A percentile compares a stretch with the other conserved stretches of the same genome.
phyloP scores from a whole-genome alignment of 2,888 invertebrate genomes.

The Acrobasis suavella region DNA sequence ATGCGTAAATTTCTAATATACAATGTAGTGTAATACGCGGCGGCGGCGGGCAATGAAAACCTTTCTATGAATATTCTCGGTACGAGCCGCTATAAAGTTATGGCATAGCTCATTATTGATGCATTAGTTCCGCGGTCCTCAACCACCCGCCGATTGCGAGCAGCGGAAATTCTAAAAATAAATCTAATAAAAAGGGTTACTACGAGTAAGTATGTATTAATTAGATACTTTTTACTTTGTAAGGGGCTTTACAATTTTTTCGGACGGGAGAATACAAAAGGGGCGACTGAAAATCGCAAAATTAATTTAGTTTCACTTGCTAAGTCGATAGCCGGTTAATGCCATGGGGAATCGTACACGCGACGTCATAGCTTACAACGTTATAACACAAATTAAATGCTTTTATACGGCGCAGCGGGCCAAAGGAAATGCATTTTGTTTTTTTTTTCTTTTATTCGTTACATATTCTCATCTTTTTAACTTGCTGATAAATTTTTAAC shows the following conservation, averaged over 20 bases:
- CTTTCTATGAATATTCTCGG: constrained; percentile 18
- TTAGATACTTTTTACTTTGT: background rate
- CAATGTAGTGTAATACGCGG: constrained; percentile 25
- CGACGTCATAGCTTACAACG: constrained; percentile 49
- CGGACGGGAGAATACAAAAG: constrained; percentile 36
- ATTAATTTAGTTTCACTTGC: constrained; percentile 52
- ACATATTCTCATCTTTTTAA: background rate
- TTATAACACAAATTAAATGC: constrained; percentile 19
- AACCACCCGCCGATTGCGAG: constrained; percentile 24
- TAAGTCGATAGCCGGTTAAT: constrained; percentile 63
- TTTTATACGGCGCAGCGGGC: constrained; percentile 5
- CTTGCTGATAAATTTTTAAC: no score
- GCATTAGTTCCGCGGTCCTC: constrained; percentile 50
- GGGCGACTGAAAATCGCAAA: constrained; percentile 32
- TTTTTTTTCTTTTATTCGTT: background rate
- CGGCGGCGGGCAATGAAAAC: constrained; percentile 4
- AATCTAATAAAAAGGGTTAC: background rate
- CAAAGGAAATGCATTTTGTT: background rate
- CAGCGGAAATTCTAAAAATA: constrained; percentile 31
- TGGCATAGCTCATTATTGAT: constrained; percentile 49
- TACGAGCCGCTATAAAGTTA: constrained; percentile 9
- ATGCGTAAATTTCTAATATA: constrained; percentile 6
- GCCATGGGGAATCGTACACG: constrained; percentile 45
- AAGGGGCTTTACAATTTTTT: background rate
- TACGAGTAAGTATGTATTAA: no score